These are phyloP conservation scores for Spisula solida DNA, from an alignment of 2,888 invertebrate genomes.

Conservation along the genomic window DNA sequence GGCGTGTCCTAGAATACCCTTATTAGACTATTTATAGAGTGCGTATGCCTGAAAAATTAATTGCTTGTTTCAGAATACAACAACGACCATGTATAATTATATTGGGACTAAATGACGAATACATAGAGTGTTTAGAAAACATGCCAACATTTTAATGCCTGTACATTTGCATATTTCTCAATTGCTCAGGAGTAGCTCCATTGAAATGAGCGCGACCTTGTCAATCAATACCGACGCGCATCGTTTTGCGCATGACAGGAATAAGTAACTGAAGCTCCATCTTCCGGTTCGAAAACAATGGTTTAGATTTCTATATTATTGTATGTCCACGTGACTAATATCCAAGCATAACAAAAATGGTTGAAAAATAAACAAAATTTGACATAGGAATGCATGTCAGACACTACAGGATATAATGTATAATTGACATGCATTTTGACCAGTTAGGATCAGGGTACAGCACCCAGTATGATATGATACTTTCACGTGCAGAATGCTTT, in stretches of 20 bases:
- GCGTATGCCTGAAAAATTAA: background rate
- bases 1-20: background rate
- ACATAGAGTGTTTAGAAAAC: conserved; percentile 38
- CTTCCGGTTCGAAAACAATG: conserved; percentile 24
- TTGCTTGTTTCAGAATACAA: background rate
- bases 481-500: no score
- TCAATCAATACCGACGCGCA: conserved; percentile 46
- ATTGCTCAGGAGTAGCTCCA: conserved; percentile 30
- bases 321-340: conserved; percentile 1
- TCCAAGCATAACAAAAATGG: background rate
- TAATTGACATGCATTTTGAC: background rate
- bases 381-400: conserved; percentile 14
- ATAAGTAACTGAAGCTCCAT: conserved; percentile 11
- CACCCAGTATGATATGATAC: no score
- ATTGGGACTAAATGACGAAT: conserved; percentile 3
- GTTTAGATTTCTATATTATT: background rate
- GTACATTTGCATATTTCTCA: conserved; percentile 56
- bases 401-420: background rate
- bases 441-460: background rate
- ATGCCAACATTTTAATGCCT: conserved; percentile 47
- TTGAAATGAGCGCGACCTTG: conserved; percentile 49
- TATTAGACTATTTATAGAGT: background rate
- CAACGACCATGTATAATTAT: background rate
- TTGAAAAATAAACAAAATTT: background rate
- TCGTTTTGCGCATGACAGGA: conserved; percentile 43